Evolutionary conservation across 2,888 invertebrate genomes (phyloP), one percentile per base, ranked within the genome.

Genomic region (Campoplex nolae): DNA sequence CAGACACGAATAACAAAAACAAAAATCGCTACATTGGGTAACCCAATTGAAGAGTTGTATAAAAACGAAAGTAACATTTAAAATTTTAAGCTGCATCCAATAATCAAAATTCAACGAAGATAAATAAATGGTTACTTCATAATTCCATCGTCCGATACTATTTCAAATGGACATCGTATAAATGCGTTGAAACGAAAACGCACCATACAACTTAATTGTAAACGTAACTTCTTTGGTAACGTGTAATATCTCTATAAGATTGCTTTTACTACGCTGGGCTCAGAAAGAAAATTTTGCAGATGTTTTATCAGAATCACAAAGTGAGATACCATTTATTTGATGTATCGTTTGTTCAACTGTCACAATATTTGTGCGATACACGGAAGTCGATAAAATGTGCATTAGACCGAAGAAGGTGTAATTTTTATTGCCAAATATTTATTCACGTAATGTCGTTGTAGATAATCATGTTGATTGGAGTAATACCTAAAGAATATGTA

Each of bases 1-100:
- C 38, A n/a, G 2, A 35, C n/a, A 18, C 9, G 23, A 3, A 73
- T n/a, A n/a, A 23, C 23, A 23, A 23, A 73, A 73, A 73, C n/a
- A 54, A 54, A n/a, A 8, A 11, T 32, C 8, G 54, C 38, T n/a
- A 73, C 13, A 38, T 32, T 32, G 28, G 62, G 62, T 32, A 62
- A 32, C 6, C 62, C 62, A 68, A 42, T 62, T 32, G 16, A 62
- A 6, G 62, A 62, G 32, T 62, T 62, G 62, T 62, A 62, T 32
- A 32, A 62, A 32, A 62, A 58, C 76, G 68, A 67, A 80, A 38
- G 38, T 77, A 76, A 65, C 51, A 62, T 56, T 38, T 67, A 65
- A 45, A 48, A 32, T 62, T 67, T n/a, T 73, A 73, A 85, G 68
- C 58, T 62, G 67, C 58, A 48, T 45, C 32, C 62, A 62, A 62